These are phyloP conservation scores for Jordanella pulchra DNA, from an alignment of 2,797 vertebrate genomes.

Conservation along the genomic window DNA sequence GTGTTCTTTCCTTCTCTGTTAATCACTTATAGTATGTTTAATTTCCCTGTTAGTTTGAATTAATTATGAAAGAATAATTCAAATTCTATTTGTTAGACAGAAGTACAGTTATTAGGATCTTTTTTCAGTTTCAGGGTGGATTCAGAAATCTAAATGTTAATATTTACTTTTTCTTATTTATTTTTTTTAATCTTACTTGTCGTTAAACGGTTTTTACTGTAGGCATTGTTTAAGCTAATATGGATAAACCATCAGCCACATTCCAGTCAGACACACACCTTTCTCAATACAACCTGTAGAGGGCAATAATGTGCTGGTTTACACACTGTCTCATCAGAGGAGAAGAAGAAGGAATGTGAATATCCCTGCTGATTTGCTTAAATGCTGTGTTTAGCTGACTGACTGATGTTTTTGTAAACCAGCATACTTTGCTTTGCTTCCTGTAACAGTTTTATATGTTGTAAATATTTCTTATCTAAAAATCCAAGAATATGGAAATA, in stretches of 20 bases:
- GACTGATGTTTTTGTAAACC: not conserved
- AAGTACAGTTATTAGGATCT: not conserved
- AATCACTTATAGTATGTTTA: not conserved
- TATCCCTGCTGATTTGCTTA: not conserved
- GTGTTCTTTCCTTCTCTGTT: not conserved
- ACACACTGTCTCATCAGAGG: not conserved
- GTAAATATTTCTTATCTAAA: not conserved
- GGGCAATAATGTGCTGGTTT: not conserved
- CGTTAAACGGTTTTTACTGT: not conserved
- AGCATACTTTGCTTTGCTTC: not conserved
- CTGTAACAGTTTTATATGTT: not conserved
- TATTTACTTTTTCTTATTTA: not conserved
- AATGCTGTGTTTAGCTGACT: not conserved
- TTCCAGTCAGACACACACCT: too few relatives aligned
- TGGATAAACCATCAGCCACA: not conserved
- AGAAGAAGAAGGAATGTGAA: conserved; percentile 1
- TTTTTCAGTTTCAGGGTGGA: not conserved
- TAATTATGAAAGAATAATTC: not conserved
- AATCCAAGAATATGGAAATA: too few relatives aligned
- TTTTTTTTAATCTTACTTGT: not conserved
- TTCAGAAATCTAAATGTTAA: not conserved
- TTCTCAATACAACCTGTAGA: not conserved
- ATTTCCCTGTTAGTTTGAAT: not conserved
- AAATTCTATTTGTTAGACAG: not conserved
- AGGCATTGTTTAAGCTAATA: not conserved